Evolutionary conservation across 2,113 vertebrate species (phyloP), one percentile per base, ranked within the genome.

Genomic region (Sminthopsis crassicaudata): DNA sequence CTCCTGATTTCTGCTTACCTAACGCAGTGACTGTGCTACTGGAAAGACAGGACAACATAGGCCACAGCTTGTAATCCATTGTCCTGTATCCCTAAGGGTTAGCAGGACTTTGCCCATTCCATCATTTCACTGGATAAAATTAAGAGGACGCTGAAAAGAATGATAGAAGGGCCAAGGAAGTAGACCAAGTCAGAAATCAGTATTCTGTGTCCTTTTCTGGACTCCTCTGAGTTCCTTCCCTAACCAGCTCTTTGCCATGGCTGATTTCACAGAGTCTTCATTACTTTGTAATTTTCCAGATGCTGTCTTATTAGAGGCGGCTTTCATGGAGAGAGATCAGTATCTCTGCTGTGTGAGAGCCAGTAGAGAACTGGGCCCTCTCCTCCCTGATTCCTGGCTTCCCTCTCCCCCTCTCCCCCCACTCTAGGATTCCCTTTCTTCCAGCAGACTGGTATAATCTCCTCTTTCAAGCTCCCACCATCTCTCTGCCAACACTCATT

Each of bases 401-500:
- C 46, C 48, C 25, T 51, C 50, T 51, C 67, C 19, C 6, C 27
- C 14, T 1, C 84, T 51, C 76, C 67, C 19, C 5, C 27, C 27
- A 3, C 84, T 53, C 76, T 23, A 76, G 52, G 52, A 88, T 92
- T 57, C 46, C n/a, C 4, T 50, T 46, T 14, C 46, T 48, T 94
- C 11, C 6, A 51, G 27, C 23, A n/a, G 23, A 53, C 0, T 0
- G 25, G 16, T 6, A 55, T 55, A 54, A 91, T 3, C 55, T 91
- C n/a, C 76, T 89, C 89, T 53, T 53, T 60, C 54, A 53, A 91
- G 60, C 16, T 36, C 93, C 92, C 26, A 23, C 26, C 46, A 2
- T 53, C 76, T 94, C 94, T 46, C 53, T 60, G 95, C 95, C 92
- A 89, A 88, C 11, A 90, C 22, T 91, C 27, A 90, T 93, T 53